These are phyloP conservation scores for Apotomis betuletana DNA, from an alignment of 2,888 invertebrate species.

Conservation along the genomic window DNA sequence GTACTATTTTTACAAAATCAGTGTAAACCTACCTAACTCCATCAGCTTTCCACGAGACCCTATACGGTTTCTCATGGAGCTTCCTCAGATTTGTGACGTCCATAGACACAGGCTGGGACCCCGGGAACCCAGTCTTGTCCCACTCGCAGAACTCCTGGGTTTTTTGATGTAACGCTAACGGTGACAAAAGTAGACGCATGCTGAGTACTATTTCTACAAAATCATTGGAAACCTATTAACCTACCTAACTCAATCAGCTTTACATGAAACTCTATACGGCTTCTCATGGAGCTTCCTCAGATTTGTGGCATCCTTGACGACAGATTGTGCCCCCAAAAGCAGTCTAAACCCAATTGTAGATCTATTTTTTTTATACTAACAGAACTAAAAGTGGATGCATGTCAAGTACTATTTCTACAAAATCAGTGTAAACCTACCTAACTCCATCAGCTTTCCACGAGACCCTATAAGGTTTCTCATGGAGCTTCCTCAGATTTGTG, in stretches of 20 bases:
- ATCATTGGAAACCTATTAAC: background rate
- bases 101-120: conserved; percentile 99
- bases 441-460: conserved; percentile 99
- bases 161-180: conserved; percentile 86
- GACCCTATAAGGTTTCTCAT: conserved; percentile 94
- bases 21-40: no score
- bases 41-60: no score
- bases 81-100: conserved; percentile 90
- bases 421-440: conserved; percentile 79
- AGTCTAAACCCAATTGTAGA: conserved; percentile 90
- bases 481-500: conserved; percentile 89
- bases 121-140: conserved; percentile 93
- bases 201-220: conserved; percentile 85
- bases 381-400: background rate
- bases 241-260: background rate
- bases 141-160: conserved; percentile 92
- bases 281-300: conserved; percentile 88
- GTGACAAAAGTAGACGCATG: conserved; percentile 85
- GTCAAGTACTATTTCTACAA: background rate
- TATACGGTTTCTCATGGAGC: conserved; percentile 85
- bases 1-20: no score
- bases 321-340: conserved; percentile 98
- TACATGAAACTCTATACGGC: background rate
- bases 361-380: conserved; percentile 80
- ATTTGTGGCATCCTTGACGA: conserved; percentile 96